These are phyloP conservation scores for Cremastobaeus sp. DNA, from an alignment of 2,888 invertebrate genomes.

Conservation along the genomic window DNA sequence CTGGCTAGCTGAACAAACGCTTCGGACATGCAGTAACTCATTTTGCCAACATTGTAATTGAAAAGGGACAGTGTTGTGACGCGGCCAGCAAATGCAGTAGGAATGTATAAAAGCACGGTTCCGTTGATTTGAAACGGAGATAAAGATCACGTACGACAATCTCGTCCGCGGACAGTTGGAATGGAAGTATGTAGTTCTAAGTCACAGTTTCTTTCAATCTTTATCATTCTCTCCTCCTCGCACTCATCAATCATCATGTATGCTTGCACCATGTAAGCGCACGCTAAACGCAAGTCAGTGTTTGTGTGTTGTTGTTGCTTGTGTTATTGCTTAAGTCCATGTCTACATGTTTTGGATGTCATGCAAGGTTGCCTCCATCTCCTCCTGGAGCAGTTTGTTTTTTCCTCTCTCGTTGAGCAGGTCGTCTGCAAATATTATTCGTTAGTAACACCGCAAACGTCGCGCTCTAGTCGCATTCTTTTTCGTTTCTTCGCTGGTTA, in stretches of 20 bases:
- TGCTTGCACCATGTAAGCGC: conserved; percentile 64
- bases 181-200: conserved; percentile 27
- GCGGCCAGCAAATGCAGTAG: conserved; percentile 2
- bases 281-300: conserved; percentile 60
- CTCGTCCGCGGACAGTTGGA: conserved; percentile 23
- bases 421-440: conserved; percentile 89
- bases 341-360: conserved; percentile 99
- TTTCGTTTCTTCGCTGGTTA: conserved; percentile 18
- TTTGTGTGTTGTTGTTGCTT: conserved; percentile 34
- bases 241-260: conserved; percentile 48
- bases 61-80: background rate
- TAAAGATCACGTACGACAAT: background rate
- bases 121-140: conserved; percentile 1
- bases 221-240: conserved; percentile 31
- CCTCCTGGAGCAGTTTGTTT: conserved; percentile 97
- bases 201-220: conserved; percentile 23
- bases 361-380: conserved; percentile 99
- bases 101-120: conserved; percentile 23
- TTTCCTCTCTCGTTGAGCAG: conserved; percentile 95
- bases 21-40: too few species aligned
- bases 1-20: too few species aligned
- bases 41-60: background rate
- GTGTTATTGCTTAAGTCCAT: conserved; percentile 61
- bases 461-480: conserved; percentile 15
- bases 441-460: conserved; percentile 72